Evolutionary conservation across 2,797 vertebrate species (phyloP).

Genomic region (Ptychobarbus kaznakovi): DNA sequence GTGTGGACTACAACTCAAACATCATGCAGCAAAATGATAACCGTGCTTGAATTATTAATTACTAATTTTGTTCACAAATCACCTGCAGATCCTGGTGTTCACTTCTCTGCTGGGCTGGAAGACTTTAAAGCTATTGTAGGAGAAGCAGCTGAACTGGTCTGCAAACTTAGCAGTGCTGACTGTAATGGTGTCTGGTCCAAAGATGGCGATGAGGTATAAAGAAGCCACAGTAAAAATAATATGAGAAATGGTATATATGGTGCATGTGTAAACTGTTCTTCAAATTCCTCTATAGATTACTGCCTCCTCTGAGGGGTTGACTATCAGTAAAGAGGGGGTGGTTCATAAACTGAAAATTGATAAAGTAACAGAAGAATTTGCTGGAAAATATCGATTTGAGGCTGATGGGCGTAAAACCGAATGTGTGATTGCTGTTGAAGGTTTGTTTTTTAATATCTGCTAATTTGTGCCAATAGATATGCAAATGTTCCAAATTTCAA

Average conservation of each 20-base stretch:
- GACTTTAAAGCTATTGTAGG: constrained; percentile 81
- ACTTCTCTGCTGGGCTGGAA: constrained; percentile 82
- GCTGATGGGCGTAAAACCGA: constrained; percentile 87
- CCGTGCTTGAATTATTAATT: neutral
- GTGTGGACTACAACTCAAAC: constrained; percentile 25
- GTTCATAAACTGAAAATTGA: constrained; percentile 82
- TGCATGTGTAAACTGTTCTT: neutral
- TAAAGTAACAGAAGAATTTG: constrained; percentile 77
- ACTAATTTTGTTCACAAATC: constrained; percentile 16
- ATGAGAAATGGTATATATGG: neutral
- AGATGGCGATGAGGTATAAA: constrained; percentile 85
- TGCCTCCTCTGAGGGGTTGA: constrained; percentile 73
- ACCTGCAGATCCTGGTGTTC: constrained; percentile 76
- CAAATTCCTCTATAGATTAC: constrained; percentile 46
- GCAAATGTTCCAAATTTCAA: neutral
- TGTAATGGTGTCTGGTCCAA: constrained; percentile 87
- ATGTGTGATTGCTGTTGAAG: constrained; percentile 84
- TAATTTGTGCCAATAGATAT: neutral
- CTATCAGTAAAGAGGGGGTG: constrained; percentile 80
- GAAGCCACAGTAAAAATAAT: neutral
- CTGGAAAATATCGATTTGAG: constrained; percentile 89
- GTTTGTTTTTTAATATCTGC: constrained; percentile 63
- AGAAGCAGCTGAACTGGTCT: constrained; percentile 80
- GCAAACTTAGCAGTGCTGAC: constrained; percentile 80
- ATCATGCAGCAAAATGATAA: neutral